These are phyloP conservation scores for Leptoclinus maculatus DNA, from an alignment of 2,797 vertebrate species.

Conservation along the genomic window DNA sequence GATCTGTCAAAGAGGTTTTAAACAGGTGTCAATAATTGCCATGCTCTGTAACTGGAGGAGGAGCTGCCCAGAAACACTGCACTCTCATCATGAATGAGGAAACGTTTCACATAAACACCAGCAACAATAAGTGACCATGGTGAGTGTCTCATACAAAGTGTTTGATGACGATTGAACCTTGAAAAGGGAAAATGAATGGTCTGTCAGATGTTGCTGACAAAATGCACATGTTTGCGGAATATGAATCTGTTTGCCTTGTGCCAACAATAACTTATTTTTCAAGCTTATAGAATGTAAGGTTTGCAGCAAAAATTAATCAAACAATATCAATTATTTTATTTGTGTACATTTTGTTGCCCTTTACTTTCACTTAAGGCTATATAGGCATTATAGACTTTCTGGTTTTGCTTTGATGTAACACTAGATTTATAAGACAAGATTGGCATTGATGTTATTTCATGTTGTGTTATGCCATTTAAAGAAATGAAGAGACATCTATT, in stretches of 20 bases:
- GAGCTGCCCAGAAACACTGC: neutral
- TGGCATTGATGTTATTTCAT: neutral
- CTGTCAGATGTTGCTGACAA: neutral
- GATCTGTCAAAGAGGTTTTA: neutral
- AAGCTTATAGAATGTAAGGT: neutral
- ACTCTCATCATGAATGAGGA: neutral
- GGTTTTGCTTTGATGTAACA: neutral
- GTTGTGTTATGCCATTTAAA: neutral
- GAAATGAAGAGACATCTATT: neutral
- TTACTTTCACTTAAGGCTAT: neutral
- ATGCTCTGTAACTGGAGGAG: conserved; percentile 6
- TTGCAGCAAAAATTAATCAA: neutral
- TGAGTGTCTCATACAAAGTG: no score
- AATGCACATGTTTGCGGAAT: neutral
- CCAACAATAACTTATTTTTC: neutral
- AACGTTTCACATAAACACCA: neutral
- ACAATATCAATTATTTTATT: no score
- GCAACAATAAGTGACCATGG: neutral
- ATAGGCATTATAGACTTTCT: neutral
- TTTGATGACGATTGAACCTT: neutral
- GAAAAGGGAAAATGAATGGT: neutral
- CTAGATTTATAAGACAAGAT: neutral
- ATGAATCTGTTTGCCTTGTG: neutral
- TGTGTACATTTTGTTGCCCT: no score
- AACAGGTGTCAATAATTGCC: neutral